Evolutionary conservation across 1,140 invertebrate genomes (phyloP), one percentile per base, ranked within the genome.

Genomic region (Bombyx mandarina): DNA sequence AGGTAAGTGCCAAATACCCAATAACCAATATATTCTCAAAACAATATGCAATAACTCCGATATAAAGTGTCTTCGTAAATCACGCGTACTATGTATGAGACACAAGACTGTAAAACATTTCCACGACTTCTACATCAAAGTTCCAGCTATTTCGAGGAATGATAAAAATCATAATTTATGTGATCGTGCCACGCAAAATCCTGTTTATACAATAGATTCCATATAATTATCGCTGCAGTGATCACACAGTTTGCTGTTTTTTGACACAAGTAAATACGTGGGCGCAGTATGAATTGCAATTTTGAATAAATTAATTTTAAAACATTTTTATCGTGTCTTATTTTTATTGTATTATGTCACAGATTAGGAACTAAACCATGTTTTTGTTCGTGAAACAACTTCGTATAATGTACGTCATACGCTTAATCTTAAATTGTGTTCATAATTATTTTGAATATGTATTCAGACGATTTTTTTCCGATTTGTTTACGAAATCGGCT

Each of bases 151-250:
- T 46, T 46, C 45, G 45, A 46, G n/a, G 45, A 46, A 46, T 46
- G 8, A 46, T 49, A 49, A 49, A 49, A 49, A 49, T 12, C n/a
- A 18, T 4, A 49, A 49, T 49, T 49, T 49, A 49, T 49, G 7
- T n/a, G 6, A 10, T 35, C n/a, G n/a, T n/a, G 12, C 9, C 8
- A 7, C 7, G 48, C 48, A n/a, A 49, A 49, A 49, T 49, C 7
- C 48, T 9, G 8, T 49, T 18, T 18, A 18, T 49, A 18, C 22
- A 49, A n/a, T 10, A 7, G 8, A 49, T 49, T 49, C 1, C 7
- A 1, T 35, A 49, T n/a, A n/a, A n/a, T 8, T 46, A 49, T 49
- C 48, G n/a, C 48, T 12, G n/a, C 12, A 49, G 22, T n/a, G n/a
- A 18, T 49, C 22, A 12, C 8, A 49, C 8, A 49, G 48, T 49